phyloP scores from a whole-genome alignment of 2,888 invertebrate species.

The Celastrina argiolus region DNA sequence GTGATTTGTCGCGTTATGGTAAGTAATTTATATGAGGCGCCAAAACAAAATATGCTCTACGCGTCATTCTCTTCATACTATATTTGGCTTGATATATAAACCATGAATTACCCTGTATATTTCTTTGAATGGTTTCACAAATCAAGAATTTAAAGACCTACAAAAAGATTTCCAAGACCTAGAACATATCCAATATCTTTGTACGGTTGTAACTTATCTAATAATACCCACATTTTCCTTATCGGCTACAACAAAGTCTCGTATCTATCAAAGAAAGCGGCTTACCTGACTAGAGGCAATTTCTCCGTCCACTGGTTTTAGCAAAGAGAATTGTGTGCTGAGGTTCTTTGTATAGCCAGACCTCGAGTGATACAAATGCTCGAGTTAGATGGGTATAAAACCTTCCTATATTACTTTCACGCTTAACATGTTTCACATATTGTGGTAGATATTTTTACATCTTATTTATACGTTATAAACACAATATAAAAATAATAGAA shows the following conservation, averaged over 20 bases:
- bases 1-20: no score
- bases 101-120: no score
- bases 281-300: constrained; percentile 72
- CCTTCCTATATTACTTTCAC: constrained; percentile 7
- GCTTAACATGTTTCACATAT: not conserved
- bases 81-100: no score
- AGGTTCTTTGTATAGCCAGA: constrained; percentile 54
- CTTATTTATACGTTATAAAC: not conserved
- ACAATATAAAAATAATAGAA: no score
- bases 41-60: no score
- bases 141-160: not conserved
- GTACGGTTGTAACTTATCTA: constrained; percentile 13
- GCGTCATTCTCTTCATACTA: no score
- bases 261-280: constrained; percentile 66
- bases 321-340: constrained; percentile 60
- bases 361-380: constrained; percentile 12
- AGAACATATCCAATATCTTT: not conserved
- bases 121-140: no score
- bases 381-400: not conserved
- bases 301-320: constrained; percentile 70
- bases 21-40: no score
- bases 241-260: constrained; percentile 34
- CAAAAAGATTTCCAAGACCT: not conserved
- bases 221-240: constrained; percentile 27
- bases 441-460: not conserved